Percentiles rank a stretch among this genome's conserved stretches.
These are phyloP conservation scores for Shinisaurus crocodilurus DNA, from an alignment of 2,113 vertebrate genomes.

Conservation along the genomic window DNA sequence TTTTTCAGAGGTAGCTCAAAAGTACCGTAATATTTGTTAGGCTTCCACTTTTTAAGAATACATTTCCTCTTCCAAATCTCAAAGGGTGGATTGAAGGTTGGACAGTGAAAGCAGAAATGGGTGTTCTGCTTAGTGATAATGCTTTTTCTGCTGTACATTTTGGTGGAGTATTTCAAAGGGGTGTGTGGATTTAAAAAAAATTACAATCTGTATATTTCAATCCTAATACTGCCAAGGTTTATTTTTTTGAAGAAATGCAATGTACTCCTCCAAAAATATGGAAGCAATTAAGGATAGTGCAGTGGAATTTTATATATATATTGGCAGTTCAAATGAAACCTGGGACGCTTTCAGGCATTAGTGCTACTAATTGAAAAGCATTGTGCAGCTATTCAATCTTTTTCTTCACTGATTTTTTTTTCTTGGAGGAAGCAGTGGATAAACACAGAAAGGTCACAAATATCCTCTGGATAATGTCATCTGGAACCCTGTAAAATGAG, in stretches of 20 bases:
- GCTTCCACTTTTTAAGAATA: neutral
- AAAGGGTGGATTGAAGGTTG: neutral
- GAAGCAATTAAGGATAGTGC: neutral
- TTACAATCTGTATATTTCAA: neutral
- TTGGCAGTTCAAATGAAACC: neutral
- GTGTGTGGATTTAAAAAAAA: neutral
- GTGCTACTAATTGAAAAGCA: too few relatives aligned
- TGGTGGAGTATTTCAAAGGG: neutral
- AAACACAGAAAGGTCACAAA: too few relatives aligned
- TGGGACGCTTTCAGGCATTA: neutral
- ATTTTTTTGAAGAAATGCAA: neutral
- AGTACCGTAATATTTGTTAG: neutral
- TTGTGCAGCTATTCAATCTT: too few relatives aligned
- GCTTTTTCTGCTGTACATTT: neutral
- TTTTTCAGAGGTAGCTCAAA: neutral
- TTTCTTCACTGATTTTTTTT: too few relatives aligned
- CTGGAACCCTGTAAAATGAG: too few relatives aligned
- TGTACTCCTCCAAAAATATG: neutral
- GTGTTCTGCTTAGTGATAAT: neutral
- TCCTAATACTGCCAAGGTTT: neutral
- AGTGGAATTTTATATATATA: neutral
- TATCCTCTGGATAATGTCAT: too few relatives aligned
- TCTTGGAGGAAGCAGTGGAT: too few relatives aligned
- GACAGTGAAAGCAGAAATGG: neutral
- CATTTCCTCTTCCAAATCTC: neutral